Evolutionary conservation across 2,888 invertebrate genomes (phyloP).

Genomic region (Pseudococcus longispinus): DNA sequence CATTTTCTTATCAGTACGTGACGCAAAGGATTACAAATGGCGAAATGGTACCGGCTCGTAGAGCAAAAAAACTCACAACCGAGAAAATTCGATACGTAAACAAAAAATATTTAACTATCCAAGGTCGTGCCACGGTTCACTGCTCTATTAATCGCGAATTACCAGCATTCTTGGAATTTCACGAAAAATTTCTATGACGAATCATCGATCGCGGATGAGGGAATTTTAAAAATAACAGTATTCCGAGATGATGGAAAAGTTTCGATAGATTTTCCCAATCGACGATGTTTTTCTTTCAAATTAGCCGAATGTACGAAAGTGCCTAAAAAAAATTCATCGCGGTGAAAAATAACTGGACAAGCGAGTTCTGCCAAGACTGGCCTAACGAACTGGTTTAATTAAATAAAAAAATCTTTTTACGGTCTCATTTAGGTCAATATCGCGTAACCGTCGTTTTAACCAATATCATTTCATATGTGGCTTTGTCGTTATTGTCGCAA

Average conservation of each 20-base stretch:
- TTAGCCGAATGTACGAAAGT: slow-evolving; percentile 2
- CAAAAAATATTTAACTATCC: neutral
- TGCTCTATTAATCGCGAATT: neutral
- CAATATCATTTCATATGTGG: neutral
- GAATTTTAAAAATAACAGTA: neutral
- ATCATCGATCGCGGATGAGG: neutral
- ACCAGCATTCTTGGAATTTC: neutral
- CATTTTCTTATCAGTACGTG: neutral
- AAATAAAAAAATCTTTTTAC: slow-evolving; percentile 13
- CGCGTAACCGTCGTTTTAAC: neutral
- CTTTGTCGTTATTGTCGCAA: neutral
- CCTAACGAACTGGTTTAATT: slow-evolving; percentile 48
- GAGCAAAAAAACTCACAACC: neutral
- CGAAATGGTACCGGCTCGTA: neutral
- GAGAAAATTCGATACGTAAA: neutral
- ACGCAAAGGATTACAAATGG: neutral
- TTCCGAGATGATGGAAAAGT: neutral
- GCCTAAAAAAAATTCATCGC: slow-evolving; percentile 28
- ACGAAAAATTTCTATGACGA: neutral
- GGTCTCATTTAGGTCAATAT: slow-evolving; percentile 52
- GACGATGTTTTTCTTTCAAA: neutral
- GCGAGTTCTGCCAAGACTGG: slow-evolving; percentile 16
- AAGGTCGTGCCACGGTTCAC: neutral
- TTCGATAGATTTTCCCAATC: neutral
- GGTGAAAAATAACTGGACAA: slow-evolving; percentile 38